These are phyloP conservation scores for Antigone vipio DNA, from an alignment of 2,113 vertebrate species.

Conservation along the genomic window DNA sequence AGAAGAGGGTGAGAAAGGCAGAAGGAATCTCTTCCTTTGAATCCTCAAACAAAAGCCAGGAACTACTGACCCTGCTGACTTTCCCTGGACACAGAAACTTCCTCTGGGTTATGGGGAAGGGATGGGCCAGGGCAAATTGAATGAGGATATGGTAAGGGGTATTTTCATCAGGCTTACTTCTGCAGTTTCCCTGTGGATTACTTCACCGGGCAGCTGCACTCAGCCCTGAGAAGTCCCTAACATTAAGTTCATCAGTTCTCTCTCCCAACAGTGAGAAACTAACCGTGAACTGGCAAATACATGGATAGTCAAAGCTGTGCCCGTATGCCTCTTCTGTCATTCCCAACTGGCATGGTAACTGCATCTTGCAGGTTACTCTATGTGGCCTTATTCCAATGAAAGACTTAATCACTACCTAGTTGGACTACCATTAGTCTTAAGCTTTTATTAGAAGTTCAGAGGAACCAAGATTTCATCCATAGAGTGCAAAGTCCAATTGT, in stretches of 20 bases:
- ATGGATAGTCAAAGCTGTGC: not conserved
- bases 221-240: not conserved
- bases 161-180: not conserved
- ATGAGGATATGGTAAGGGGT: not conserved
- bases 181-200: not conserved
- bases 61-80: not conserved
- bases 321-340: fast-evolving
- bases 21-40: not conserved
- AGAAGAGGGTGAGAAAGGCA: not conserved
- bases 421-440: not conserved
- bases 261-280: not conserved
- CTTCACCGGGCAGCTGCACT: not conserved
- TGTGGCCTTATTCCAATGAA: not conserved
- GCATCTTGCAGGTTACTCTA: not conserved
- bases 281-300: not conserved
- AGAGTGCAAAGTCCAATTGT: not conserved
- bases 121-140: not conserved
- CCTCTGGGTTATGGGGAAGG: not conserved
- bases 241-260: not conserved
- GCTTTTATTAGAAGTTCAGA: not conserved
- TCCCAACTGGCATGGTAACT: not conserved
- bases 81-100: not conserved
- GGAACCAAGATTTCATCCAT: not conserved
- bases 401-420: not conserved
- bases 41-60: not conserved